These are phyloP conservation scores for Conger conger DNA, from an alignment of 2,113 vertebrate species.

Conservation along the genomic window DNA sequence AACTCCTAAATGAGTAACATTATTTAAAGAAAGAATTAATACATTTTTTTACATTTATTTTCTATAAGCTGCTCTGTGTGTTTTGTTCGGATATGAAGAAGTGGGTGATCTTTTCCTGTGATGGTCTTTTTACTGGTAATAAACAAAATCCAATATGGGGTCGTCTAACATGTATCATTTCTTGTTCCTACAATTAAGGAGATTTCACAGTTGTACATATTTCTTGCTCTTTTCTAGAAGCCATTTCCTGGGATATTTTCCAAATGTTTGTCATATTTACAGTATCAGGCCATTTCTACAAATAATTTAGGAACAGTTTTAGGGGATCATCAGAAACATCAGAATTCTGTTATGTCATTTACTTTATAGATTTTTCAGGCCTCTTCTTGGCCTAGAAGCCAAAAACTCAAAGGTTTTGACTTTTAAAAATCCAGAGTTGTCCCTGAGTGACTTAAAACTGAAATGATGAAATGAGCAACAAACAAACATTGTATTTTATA, in stretches of 20 bases:
- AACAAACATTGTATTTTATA: too few relatives aligned
- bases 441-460: background rate
- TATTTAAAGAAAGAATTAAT: background rate
- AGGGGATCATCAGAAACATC: background rate
- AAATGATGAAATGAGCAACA: background rate
- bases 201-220: background rate
- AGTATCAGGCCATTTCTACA: too few relatives aligned
- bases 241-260: background rate
- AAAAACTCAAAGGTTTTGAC: background rate
- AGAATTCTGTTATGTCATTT: background rate
- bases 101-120: background rate
- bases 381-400: background rate
- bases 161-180: background rate
- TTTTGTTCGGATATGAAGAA: background rate
- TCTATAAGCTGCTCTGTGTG: background rate
- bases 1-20: background rate
- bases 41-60: background rate
- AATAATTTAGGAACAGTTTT: background rate
- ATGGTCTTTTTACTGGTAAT: background rate
- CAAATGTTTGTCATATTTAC: background rate
- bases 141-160: background rate
- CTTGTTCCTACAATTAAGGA: background rate
- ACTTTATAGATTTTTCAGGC: background rate
- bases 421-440: background rate
- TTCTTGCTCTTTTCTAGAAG: background rate